Conservation (phyloP, 2,888 invertebrate species). For the Cerastis leucographa region DNA sequence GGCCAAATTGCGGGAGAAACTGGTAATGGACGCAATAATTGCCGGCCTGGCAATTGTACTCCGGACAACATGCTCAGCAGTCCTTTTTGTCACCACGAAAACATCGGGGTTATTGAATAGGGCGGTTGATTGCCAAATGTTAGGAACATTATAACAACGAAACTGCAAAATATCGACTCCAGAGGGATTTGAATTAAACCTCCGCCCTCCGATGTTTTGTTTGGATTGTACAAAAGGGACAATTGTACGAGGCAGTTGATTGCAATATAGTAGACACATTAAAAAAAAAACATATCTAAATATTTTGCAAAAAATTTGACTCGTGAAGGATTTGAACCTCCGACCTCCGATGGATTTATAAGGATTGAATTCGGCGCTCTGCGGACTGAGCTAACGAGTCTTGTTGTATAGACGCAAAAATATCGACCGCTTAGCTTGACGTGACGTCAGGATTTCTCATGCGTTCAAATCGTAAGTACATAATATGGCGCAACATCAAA, state of each 20-base stretch:
- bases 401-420: not conserved
- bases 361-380: conserved; percentile 69
- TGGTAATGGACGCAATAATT: too few relatives aligned
- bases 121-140: not conserved
- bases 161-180: too few relatives aligned
- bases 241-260: too few relatives aligned
- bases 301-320: not conserved
- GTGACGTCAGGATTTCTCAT: too few relatives aligned
- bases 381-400: conserved; percentile 72
- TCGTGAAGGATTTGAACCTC: conserved; percentile 41
- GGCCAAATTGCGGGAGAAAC: not conserved
- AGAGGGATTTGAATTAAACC: too few relatives aligned
- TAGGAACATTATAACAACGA: too few relatives aligned
- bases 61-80: not conserved
- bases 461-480: too few relatives aligned
- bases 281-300: too few relatives aligned
- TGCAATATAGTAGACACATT: not conserved
- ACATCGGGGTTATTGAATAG: not conserved
- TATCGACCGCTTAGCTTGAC: too few relatives aligned
- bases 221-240: too few relatives aligned
- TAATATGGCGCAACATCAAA: too few relatives aligned
- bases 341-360: conserved; percentile 24
- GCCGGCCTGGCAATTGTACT: not conserved
- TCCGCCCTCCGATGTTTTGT: too few relatives aligned
- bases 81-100: not conserved